Percentiles rank a stretch among this genome's conserved stretches.
Conservation (phyloP, 2,888 invertebrate genomes). For the Himalopsyche kuldschensis region DNA sequence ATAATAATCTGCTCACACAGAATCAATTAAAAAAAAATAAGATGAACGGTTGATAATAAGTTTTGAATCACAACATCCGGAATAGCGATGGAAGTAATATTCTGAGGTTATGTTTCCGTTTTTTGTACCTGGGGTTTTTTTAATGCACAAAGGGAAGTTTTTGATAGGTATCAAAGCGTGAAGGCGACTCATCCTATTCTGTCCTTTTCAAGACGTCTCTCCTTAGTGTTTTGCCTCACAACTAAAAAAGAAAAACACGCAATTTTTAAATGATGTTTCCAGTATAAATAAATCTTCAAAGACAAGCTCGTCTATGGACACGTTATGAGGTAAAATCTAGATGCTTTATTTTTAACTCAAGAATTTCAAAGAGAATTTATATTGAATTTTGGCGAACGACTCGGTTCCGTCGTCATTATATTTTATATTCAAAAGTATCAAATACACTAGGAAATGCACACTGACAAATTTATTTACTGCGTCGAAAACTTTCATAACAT, state of each 20-base stretch:
- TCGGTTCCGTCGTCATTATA: background rate
- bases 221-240: background rate
- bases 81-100: background rate
- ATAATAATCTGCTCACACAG: too few relatives aligned
- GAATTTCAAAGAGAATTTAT: background rate
- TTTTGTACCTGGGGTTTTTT: background rate
- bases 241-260: background rate
- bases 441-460: too few relatives aligned
- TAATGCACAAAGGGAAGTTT: background rate
- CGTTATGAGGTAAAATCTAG: background rate
- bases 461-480: too few relatives aligned
- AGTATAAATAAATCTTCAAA: background rate
- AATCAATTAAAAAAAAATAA: too few relatives aligned
- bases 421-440: too few relatives aligned
- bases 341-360: background rate
- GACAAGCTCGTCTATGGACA: background rate
- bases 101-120: background rate
- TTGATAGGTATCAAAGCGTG: conserved; percentile 1
- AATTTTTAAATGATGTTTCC: background rate
- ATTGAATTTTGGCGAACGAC: background rate
- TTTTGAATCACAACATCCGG: background rate
- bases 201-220: background rate
- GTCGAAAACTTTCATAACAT: too few relatives aligned
- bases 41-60: too few relatives aligned
- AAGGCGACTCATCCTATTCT: background rate